Conservation (phyloP, 2,113 vertebrate genomes). For the Hydropotes inermis region DNA sequence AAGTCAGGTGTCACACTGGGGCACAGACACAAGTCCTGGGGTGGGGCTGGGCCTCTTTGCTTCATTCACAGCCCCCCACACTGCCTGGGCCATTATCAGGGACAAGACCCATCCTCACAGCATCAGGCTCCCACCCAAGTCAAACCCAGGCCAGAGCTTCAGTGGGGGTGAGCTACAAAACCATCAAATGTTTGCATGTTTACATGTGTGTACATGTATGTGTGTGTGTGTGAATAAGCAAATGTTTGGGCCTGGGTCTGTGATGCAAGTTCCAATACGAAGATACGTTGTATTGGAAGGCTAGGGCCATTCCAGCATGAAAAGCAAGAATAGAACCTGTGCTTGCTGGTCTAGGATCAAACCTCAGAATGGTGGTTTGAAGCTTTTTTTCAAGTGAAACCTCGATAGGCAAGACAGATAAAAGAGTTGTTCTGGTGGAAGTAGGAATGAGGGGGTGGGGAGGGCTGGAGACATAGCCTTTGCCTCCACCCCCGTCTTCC, state of each 20-base stretch:
- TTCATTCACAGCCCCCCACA: background rate
- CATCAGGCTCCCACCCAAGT: background rate
- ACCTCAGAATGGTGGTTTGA: constrained; percentile 55
- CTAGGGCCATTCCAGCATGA: constrained; percentile 4
- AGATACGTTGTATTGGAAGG: background rate
- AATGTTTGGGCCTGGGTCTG: background rate
- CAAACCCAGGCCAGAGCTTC: background rate
- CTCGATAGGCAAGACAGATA: constrained; percentile 32
- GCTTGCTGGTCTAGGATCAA: constrained; percentile 68
- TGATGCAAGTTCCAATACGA: background rate
- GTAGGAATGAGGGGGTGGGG: background rate
- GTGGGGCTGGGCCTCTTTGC: background rate
- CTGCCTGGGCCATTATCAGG: background rate
- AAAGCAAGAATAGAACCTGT: constrained; percentile 34
- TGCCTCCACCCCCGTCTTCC: background rate
- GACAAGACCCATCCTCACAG: background rate
- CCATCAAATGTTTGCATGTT: background rate
- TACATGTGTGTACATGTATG: background rate
- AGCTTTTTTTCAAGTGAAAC: constrained; percentile 35
- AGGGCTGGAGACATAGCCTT: background rate
- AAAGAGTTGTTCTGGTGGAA: constrained; percentile 35
- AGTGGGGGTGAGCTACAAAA: background rate
- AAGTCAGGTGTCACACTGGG: background rate
- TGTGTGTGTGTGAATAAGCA: background rate
- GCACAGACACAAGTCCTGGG: background rate